Evolutionary conservation across 64 coral and sea anemone species (phyloP).

Genomic region (Actinia tenebrosa): DNA sequence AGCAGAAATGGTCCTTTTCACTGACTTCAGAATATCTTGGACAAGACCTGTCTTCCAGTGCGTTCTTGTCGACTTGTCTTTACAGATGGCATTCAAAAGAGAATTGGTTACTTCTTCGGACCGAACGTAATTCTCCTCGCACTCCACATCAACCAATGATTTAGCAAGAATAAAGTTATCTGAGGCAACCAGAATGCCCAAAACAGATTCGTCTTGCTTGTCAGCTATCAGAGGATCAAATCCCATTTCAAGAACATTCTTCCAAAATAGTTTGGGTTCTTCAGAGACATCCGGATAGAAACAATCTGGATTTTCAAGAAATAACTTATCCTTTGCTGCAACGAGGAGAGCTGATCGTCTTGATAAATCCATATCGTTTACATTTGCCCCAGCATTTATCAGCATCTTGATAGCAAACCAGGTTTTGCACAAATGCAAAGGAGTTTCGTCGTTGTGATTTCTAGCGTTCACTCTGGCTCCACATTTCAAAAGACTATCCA

Average conservation of each 20-base stretch:
- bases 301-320: not conserved
- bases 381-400: not conserved
- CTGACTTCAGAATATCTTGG: too few relatives aligned
- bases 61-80: too few relatives aligned
- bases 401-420: not conserved
- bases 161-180: not conserved
- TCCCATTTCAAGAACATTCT: not conserved
- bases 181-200: not conserved
- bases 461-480: not conserved
- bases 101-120: too few relatives aligned
- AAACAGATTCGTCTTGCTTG: not conserved
- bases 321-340: not conserved
- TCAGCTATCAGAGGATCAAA: not conserved
- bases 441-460: not conserved
- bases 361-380: not conserved
- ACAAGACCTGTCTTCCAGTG: too few relatives aligned
- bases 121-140: not conserved
- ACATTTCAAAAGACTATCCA: not conserved
- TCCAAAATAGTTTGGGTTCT: not conserved
- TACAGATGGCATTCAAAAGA: too few relatives aligned
- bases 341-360: not conserved
- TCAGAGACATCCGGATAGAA: not conserved
- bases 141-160: not conserved
- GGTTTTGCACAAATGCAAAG: slow-evolving; percentile 6
- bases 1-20: too few relatives aligned